Conservation (phyloP, 2,888 invertebrate species). For the Andrena camellia region DNA sequence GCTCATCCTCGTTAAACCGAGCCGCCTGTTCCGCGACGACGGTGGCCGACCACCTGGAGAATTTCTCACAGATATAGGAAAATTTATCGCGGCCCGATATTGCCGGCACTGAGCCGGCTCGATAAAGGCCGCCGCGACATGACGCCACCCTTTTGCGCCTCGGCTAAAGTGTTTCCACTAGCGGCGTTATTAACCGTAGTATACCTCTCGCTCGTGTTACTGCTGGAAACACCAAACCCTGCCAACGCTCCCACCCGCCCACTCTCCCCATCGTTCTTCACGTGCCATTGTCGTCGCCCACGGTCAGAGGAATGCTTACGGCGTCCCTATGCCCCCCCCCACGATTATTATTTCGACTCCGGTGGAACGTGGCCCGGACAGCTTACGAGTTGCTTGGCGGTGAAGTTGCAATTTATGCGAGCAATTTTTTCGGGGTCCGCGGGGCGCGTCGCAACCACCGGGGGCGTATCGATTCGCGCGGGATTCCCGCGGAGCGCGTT, state of each 20-base stretch:
- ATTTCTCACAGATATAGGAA: slow-evolving; percentile 64
- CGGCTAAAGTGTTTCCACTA: slow-evolving; percentile 37
- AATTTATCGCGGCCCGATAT: slow-evolving; percentile 65
- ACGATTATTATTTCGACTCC: slow-evolving; percentile 47
- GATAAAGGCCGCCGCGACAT: slow-evolving; percentile 50
- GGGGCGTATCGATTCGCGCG: slow-evolving; percentile 9
- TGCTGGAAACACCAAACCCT: background rate
- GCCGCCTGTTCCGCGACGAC: slow-evolving; percentile 8
- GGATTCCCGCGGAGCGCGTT: background rate
- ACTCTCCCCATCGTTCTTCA: slow-evolving; percentile 9
- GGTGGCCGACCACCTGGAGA: slow-evolving; percentile 52
- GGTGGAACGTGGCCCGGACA: slow-evolving; percentile 31
- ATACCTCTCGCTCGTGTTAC: slow-evolving; percentile 12
- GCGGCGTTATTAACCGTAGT: slow-evolving; percentile 54
- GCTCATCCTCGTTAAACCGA: slow-evolving; percentile 56
- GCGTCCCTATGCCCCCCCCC: slow-evolving; percentile 10
- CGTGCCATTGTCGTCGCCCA: slow-evolving; percentile 25
- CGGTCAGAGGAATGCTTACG: slow-evolving; percentile 22
- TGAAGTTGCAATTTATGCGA: slow-evolving; percentile 32
- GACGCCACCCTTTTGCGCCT: slow-evolving; percentile 37
- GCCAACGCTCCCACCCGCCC: background rate
- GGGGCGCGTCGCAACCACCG: background rate
- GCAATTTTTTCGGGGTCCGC: slow-evolving; percentile 28
- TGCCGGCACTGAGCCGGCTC: slow-evolving; percentile 50
- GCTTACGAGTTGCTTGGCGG: slow-evolving; percentile 19